Evolutionary conservation across 1,140 invertebrate species (phyloP).

Genomic region (Polypedilum vanderplanki): DNA sequence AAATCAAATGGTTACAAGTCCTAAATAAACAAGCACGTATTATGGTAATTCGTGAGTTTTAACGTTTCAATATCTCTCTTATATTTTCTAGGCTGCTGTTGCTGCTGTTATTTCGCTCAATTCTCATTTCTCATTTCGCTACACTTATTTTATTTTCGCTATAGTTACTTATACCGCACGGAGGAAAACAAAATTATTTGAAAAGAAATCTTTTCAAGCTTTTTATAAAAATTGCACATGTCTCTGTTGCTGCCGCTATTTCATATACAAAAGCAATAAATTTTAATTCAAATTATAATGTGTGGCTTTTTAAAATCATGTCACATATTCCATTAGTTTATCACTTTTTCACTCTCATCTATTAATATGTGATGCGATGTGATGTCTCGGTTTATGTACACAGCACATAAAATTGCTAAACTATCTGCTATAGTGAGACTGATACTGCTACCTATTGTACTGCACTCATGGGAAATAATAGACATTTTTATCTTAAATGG

Average conservation of each 20-base stretch:
- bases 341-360: conserved; percentile 10
- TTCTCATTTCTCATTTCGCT: not conserved
- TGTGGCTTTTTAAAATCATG: conserved; percentile 19
- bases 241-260: not conserved
- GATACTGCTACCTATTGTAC: not conserved
- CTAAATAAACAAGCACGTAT: conserved; percentile 18
- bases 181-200: not conserved
- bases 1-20: conserved; percentile 12
- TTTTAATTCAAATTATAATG: conserved; percentile 27
- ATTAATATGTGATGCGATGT: not conserved
- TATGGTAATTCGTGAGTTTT: conserved; percentile 6
- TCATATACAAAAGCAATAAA: conserved; percentile 23
- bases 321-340: conserved; percentile 29
- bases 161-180: not conserved
- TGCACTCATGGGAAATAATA: not conserved
- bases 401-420: too few relatives aligned
- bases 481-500: too few relatives aligned
- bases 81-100: not conserved
- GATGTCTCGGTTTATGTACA: not conserved
- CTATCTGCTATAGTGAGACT: too few relatives aligned
- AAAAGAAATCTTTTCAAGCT: not conserved
- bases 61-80: not conserved
- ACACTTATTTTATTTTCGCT: not conserved
- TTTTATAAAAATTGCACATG: conserved; percentile 5
- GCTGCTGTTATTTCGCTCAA: not conserved